phyloP scores from a whole-genome alignment of 2,888 invertebrate genomes.

The Incurvaria masculella region DNA sequence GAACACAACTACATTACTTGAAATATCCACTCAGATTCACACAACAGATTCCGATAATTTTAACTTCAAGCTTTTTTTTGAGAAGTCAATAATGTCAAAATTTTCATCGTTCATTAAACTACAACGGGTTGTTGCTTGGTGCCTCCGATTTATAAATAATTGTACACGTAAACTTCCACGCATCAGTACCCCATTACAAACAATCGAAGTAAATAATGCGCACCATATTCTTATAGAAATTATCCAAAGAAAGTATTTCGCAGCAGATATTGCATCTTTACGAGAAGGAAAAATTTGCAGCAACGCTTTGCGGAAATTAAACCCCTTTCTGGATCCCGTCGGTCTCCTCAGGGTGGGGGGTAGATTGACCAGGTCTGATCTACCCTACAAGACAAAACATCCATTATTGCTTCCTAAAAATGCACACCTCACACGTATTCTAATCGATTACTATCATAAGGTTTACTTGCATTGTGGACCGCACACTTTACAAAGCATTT shows the following conservation, averaged over 20 bases:
- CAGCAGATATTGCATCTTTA: neutral
- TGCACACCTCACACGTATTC: neutral
- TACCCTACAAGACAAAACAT: neutral
- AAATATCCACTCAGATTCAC: no score
- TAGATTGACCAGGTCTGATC: neutral
- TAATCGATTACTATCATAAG: neutral
- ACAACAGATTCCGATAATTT: no score
- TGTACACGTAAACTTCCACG: neutral
- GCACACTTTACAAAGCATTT: neutral
- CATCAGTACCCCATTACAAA: no score
- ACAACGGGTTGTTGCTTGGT: neutral
- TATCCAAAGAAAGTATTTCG: neutral
- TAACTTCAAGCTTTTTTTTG: no score
- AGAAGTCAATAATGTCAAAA: neutral
- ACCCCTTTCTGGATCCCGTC: neutral
- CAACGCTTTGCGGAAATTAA: neutral
- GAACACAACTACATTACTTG: neutral
- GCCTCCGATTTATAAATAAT: neutral
- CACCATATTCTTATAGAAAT: neutral
- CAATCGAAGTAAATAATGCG: neutral
- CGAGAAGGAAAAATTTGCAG: neutral
- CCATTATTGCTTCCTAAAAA: neutral
- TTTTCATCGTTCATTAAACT: neutral
- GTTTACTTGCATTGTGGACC: neutral
- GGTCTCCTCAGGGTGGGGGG: constrained; percentile 20